Conservation (phyloP, 1,140 invertebrate genomes). For the Drosophila erecta region DNA sequence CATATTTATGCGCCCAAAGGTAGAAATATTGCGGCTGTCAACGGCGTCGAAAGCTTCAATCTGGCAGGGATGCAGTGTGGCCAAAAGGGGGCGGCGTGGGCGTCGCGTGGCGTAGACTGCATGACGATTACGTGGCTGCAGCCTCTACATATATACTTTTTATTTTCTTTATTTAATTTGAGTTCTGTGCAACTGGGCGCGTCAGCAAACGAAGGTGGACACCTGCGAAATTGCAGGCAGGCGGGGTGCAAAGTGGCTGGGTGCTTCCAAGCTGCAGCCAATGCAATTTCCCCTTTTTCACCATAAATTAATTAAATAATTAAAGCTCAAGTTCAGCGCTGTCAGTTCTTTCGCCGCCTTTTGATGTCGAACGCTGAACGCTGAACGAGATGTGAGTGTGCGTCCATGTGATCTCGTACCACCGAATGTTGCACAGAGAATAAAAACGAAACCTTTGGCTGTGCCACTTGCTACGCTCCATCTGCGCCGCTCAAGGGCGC, state of each 20-base stretch:
- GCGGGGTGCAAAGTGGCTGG: constrained; percentile 6
- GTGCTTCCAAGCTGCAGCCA: constrained; percentile 47
- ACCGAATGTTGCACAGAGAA: constrained; percentile 24
- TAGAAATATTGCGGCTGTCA: constrained; percentile 77
- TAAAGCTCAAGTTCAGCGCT: constrained; percentile 74
- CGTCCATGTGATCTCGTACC: constrained; percentile 5
- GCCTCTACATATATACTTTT: too few relatives aligned
- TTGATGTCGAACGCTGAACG: constrained; percentile 43
- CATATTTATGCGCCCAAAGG: constrained; percentile 42
- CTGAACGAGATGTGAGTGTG: constrained; percentile 8
- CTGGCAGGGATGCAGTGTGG: constrained; percentile 28
- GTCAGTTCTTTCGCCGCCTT: constrained; percentile 50
- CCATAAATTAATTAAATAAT: constrained; percentile 83
- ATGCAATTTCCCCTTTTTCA: constrained; percentile 74
- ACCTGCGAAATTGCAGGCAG: constrained; percentile 53
- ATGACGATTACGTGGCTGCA: constrained; percentile 65
- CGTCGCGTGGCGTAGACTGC: constrained; percentile 81
- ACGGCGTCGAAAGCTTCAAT: constrained; percentile 67
- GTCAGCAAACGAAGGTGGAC: constrained; percentile 61
- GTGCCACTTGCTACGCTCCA: constrained; percentile 74
- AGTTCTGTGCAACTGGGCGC: constrained; percentile 74
- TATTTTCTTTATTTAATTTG: constrained; percentile 65
- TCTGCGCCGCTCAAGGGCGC: constrained; percentile 63
- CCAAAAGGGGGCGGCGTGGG: constrained; percentile 44
- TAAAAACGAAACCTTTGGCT: constrained; percentile 34